phyloP scores from a whole-genome alignment of 2,797 vertebrate genomes.

The Ptychobarbus kaznakovi region DNA sequence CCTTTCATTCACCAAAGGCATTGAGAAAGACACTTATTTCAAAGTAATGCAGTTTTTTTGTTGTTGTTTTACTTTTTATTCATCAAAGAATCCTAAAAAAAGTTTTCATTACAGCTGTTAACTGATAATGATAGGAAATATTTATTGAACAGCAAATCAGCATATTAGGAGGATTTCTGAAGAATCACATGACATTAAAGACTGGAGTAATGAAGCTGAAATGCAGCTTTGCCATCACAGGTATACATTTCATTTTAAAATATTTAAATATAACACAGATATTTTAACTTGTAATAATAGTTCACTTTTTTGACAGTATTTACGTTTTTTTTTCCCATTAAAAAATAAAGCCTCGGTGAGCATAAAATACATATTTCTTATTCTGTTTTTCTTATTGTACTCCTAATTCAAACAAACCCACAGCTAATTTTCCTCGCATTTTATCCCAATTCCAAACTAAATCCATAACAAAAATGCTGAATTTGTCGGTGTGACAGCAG shows the following conservation, averaged over 20 bases:
- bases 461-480: background rate
- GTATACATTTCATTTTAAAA: too few relatives aligned
- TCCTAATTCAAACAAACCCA: background rate
- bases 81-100: background rate
- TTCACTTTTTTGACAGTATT: background rate
- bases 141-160: background rate
- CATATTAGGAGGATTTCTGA: background rate
- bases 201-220: background rate
- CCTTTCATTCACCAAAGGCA: background rate
- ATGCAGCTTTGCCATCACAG: too few relatives aligned
- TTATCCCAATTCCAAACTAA: background rate
- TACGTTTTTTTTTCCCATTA: too few relatives aligned
- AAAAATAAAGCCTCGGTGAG: too few relatives aligned
- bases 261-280: background rate
- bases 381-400: background rate
- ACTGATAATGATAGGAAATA: background rate
- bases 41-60: background rate
- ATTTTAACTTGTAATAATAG: background rate
- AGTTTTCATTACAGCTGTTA: background rate
- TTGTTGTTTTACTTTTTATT: background rate
- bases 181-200: background rate
- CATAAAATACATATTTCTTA: too few relatives aligned
- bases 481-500: background rate
- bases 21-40: background rate
- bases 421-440: background rate